Evolutionary conservation across 2,888 invertebrate species (phyloP).

Genomic region (Tortricodes alternella): DNA sequence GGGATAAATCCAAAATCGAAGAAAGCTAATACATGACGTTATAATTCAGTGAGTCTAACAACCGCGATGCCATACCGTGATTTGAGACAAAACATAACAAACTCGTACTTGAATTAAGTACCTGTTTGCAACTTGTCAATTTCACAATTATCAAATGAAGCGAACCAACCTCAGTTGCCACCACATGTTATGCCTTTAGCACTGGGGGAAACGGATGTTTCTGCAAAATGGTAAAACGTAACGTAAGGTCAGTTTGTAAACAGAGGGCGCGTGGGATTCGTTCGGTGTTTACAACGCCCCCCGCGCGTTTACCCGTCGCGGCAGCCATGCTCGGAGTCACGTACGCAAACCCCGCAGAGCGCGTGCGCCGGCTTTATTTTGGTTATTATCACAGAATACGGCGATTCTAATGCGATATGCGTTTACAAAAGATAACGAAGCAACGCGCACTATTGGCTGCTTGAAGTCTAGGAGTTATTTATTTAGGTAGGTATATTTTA

Average conservation of each 20-base stretch:
- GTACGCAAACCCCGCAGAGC: constrained; percentile 66
- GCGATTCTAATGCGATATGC: constrained; percentile 25
- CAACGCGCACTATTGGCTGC: not conserved
- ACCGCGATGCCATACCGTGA: too few relatives aligned
- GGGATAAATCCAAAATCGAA: not conserved
- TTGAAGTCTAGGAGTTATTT: too few relatives aligned
- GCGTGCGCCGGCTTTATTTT: constrained; percentile 71
- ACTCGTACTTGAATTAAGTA: not conserved
- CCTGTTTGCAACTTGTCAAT: constrained; percentile 1
- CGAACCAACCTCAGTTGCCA: constrained; percentile 11
- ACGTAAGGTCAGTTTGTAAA: constrained; percentile 56
- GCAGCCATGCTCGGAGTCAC: constrained; percentile 74
- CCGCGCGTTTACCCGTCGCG: constrained; percentile 36
- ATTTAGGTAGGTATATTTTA: not conserved
- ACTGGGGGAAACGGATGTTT: constrained; percentile 6
- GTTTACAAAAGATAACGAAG: constrained; percentile 15
- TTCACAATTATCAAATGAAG: not conserved
- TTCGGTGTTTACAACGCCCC: constrained; percentile 56
- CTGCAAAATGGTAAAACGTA: constrained; percentile 29
- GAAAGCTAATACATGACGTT: too few relatives aligned
- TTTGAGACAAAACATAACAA: too few relatives aligned
- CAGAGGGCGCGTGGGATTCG: constrained; percentile 59
- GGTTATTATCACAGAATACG: constrained; percentile 57
- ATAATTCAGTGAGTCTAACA: too few relatives aligned
- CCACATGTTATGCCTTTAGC: not conserved